Evolutionary conservation across 2,797 vertebrate species (phyloP).

Genomic region (Coccyzus lansbergi): DNA sequence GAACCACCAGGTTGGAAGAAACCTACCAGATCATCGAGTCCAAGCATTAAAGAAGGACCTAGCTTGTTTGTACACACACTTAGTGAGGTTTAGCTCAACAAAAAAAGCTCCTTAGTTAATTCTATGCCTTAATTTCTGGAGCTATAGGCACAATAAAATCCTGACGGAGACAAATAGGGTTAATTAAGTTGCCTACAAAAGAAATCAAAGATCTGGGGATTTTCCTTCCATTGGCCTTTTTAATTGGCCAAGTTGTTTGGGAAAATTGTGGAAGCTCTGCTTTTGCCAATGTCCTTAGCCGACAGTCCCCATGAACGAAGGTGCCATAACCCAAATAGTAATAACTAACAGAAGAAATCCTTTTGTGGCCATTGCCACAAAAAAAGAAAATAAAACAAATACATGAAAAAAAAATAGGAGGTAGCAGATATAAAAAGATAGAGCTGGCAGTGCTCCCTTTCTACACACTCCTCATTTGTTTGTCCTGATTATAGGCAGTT

Average conservation of each 20-base stretch:
- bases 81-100: neutral
- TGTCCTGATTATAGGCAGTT: neutral
- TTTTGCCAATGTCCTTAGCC: neutral
- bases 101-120: neutral
- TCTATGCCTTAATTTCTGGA: neutral
- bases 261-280: neutral
- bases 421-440: neutral
- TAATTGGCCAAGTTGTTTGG: neutral
- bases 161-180: fast-evolving
- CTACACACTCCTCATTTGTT: neutral
- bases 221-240: neutral
- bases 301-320: fast-evolving
- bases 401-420: neutral
- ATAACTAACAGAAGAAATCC: neutral
- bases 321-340: neutral
- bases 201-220: neutral
- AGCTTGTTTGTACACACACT: neutral
- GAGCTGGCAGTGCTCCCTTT: neutral
- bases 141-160: neutral
- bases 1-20: too few relatives aligned
- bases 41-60: too few relatives aligned
- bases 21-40: too few relatives aligned
- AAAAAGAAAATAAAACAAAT: neutral
- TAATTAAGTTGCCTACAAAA: neutral
- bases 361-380: neutral